Conservation (phyloP, 2,797 vertebrate species). For the Mus spretus region DNA sequence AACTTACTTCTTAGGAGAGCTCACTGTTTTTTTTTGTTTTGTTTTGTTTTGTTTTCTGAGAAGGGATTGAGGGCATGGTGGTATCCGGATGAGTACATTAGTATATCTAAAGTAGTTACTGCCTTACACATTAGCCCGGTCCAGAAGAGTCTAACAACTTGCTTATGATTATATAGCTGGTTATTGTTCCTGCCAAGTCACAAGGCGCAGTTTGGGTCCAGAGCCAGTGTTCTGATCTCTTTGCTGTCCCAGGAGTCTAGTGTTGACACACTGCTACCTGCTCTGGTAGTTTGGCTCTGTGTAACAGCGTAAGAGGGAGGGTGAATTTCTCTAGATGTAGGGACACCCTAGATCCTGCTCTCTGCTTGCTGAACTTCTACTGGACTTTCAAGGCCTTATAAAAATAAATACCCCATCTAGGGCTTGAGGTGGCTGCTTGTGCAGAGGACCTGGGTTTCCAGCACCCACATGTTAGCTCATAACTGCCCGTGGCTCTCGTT, state of each 20-base stretch:
- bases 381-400: slow-evolving; percentile 8
- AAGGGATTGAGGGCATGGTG: background rate
- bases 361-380: slow-evolving; percentile 12
- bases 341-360: background rate
- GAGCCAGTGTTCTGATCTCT: background rate
- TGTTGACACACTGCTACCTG: background rate
- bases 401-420: background rate
- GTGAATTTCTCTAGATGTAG: background rate
- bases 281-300: background rate
- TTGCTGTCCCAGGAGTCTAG: background rate
- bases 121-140: background rate
- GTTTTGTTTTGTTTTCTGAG: background rate
- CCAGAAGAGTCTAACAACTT: background rate
- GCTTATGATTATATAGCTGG: background rate
- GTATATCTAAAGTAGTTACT: background rate
- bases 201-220: background rate
- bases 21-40: background rate
- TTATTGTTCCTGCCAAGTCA: background rate
- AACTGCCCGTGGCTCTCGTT: background rate
- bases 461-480: background rate
- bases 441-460: background rate
- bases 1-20: background rate
- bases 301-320: background rate
- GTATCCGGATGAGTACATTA: background rate
- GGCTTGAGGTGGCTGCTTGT: background rate